Percentiles rank a stretch among this genome's conserved stretches.
Evolutionary conservation across 2,888 invertebrate species (phyloP).

Genomic region (Pollenia amentaria): DNA sequence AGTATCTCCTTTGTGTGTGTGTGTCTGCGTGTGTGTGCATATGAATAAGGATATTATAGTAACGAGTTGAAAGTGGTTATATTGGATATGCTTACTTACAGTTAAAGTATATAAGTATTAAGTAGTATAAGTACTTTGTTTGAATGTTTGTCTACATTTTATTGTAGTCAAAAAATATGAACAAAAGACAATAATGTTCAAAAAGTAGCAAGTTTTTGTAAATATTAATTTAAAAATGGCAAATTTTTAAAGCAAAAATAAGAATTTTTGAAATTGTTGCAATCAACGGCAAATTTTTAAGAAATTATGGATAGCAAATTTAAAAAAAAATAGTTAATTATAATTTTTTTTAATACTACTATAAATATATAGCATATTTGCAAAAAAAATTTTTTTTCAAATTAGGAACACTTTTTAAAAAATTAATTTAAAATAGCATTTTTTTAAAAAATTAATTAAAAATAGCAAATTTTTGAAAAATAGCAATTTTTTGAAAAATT

Average conservation of each 20-base stretch:
- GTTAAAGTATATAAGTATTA: constrained; percentile 40
- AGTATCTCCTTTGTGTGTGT: not conserved
- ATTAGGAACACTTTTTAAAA: too few species aligned
- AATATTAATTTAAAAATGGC: too few species aligned
- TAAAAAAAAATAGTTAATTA: not conserved
- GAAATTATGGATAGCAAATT: too few species aligned
- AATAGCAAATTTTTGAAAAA: too few species aligned
- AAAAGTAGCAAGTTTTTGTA: constrained; percentile 32
- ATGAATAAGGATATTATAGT: constrained; percentile 60
- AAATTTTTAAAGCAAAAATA: not conserved
- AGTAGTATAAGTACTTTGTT: constrained; percentile 31
- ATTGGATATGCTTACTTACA: constrained; percentile 73
- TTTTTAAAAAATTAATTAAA: too few species aligned
- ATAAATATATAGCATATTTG: too few species aligned
- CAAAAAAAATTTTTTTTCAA: too few species aligned
- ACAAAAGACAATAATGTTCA: not conserved
- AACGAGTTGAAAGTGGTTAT: constrained; percentile 71
- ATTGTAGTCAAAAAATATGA: constrained; percentile 9
- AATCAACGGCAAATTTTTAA: too few species aligned
- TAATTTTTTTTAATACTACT: not conserved
- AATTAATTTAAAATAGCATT: too few species aligned
- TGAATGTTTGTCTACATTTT: constrained; percentile 31
- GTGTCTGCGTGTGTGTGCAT: not conserved
- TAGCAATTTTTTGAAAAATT: too few species aligned
- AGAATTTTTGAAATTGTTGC: not conserved